A percentile compares a stretch with the other conserved stretches of the same genome.
Conservation (phyloP, 2,888 invertebrate species). For the Automeris io region DNA sequence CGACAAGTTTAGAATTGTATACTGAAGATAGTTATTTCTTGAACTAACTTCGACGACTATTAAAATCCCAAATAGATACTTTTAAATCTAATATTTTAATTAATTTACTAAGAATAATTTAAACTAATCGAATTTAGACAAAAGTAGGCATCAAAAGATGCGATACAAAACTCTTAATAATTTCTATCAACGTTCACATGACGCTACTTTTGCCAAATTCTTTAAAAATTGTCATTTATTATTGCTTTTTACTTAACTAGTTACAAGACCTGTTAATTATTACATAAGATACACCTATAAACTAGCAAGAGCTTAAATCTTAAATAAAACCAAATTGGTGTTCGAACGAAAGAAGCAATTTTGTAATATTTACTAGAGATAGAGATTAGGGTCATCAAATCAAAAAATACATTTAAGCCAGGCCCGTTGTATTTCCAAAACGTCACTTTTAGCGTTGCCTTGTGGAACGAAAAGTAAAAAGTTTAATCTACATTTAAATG, state of each 20-base stretch:
- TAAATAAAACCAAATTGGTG: slow-evolving; percentile 1
- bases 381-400: too few relatives aligned
- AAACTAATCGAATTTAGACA: slow-evolving; percentile 52
- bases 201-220: slow-evolving; percentile 53
- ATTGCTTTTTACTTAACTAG: slow-evolving; percentile 67
- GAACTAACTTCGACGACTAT: not conserved
- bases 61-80: slow-evolving; percentile 44
- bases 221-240: slow-evolving; percentile 55
- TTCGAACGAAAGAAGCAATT: not conserved
- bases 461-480: too few relatives aligned
- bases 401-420: too few relatives aligned
- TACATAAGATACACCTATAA: slow-evolving; percentile 25
- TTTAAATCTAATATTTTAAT: slow-evolving; percentile 38
- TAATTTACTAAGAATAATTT: slow-evolving; percentile 33
- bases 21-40: not conserved
- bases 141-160: slow-evolving; percentile 46
- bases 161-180: slow-evolving; percentile 29
- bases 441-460: too few relatives aligned
- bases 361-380: too few relatives aligned
- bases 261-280: slow-evolving; percentile 43
- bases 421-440: too few relatives aligned
- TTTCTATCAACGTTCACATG: slow-evolving; percentile 7
- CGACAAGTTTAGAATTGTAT: not conserved
- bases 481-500: too few relatives aligned
- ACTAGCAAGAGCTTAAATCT: slow-evolving; percentile 15